Evolutionary conservation across 2,888 invertebrate species (phyloP).

Genomic region (Metopia argyrocephala): DNA sequence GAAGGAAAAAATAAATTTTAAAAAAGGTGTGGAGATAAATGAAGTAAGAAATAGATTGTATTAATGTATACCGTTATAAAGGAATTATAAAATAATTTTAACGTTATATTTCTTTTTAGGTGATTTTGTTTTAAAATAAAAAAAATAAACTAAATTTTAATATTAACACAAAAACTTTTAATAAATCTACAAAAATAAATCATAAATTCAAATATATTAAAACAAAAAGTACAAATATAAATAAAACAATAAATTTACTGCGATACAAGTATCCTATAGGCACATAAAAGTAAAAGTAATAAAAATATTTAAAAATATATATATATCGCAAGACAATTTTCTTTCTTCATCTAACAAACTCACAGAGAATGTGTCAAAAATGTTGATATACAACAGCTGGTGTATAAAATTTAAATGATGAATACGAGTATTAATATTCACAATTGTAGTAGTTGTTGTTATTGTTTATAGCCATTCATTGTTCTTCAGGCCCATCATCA

Average conservation of each 20-base stretch:
- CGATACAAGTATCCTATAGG: not conserved
- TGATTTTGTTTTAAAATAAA: not conserved
- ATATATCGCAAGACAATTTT: no score
- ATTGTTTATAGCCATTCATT: not conserved
- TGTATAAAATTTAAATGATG: slow-evolving; percentile 34
- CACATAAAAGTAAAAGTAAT: no score
- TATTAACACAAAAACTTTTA: no score
- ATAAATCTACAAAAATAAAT: slow-evolving; percentile 3
- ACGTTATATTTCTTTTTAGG: no score
- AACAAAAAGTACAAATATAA: not conserved
- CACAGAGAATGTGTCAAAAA: slow-evolving; percentile 18
- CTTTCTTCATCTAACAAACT: not conserved
- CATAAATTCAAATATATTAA: not conserved
- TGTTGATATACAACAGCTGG: slow-evolving; percentile 44
- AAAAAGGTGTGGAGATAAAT: slow-evolving; percentile 8
- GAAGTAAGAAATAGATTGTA: not conserved
- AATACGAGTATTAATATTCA: slow-evolving; percentile 17
- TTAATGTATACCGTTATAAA: not conserved
- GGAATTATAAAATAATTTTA: no score
- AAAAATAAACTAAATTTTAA: not conserved
- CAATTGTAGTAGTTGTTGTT: not conserved
- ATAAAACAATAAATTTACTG: not conserved
- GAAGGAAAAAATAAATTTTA: not conserved
- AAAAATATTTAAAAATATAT: no score
- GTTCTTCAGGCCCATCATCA: not conserved